Base-by-base conservation (phyloP, 1,140 invertebrate species). In the Neotoxoptera formosana region DNA sequence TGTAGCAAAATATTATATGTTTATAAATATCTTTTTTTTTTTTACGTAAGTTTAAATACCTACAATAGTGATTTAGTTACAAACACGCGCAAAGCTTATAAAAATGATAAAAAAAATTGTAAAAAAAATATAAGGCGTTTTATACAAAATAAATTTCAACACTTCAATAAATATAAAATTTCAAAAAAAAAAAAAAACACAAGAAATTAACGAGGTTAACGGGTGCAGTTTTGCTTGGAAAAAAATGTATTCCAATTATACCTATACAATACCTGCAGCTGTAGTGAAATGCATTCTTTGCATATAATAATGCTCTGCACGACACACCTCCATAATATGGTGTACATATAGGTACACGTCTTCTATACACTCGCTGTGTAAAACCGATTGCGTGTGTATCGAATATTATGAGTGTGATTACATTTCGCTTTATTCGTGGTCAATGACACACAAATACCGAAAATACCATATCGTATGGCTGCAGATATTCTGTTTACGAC, bases 391-490 rank as follows among this genome's bases (percentile, higher is more conserved):
- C 30, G 60, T 76, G 60, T 76, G 60, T n/a, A n/a, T 76, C 60
- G 60, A 76, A 76, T 76, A 76, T 67, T 76, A 76, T 67, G n/a
- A n/a, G 60, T 76, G 30, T 76, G n/a, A 76, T 76, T 76, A 76
- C 60, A 76, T 76, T 76, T 76, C 30, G n/a, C n/a, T 76, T 76
- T 76, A 76, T 76, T 76, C n/a, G n/a, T 76, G 60, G 60, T 76
- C 60, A 76, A 76, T 34, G 60, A 76, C 60, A 76, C 60, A 76
- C n/a, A 76, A 76, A 76, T 76, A 76, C 60, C 30, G 14, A 48
- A 48, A 14, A 53, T 23, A 53, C 20, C 51, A 41, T 41, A 41
- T 41, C 21, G 17, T 76, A 76, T 76, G n/a, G 2, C 60, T 67
- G n/a, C 20, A 25, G 30, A n/a, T 76, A 76, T n/a, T 76, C 4